Conservation (phyloP, 2,888 invertebrate species). For the Camponotus fellah region DNA sequence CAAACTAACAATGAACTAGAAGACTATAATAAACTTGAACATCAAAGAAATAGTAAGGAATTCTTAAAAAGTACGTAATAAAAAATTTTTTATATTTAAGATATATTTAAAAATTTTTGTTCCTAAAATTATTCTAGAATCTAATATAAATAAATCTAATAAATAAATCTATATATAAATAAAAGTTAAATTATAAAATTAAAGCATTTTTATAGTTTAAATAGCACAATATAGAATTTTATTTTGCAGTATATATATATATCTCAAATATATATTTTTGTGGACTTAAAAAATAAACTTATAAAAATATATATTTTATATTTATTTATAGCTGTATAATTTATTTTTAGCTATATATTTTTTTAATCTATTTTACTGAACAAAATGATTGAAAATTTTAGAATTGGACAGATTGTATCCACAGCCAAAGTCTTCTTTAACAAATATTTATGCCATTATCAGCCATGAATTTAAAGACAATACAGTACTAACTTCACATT, state of each 20-base stretch:
- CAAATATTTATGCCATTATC: constrained; percentile 11
- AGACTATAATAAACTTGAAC: background rate
- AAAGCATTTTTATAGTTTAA: background rate
- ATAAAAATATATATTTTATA: background rate
- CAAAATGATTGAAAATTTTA: constrained; percentile 26
- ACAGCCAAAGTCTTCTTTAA: constrained; percentile 10
- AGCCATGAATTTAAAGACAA: constrained; percentile 21
- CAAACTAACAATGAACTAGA: background rate
- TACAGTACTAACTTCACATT: background rate
- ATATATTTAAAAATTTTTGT: background rate
- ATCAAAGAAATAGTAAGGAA: background rate
- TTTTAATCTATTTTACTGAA: background rate
- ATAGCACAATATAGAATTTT: background rate
- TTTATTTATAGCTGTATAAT: background rate
- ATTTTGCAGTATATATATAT: background rate
- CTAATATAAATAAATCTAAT: background rate
- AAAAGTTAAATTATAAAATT: background rate
- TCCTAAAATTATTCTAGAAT: background rate
- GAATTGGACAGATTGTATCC: constrained; percentile 15
- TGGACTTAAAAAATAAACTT: background rate
- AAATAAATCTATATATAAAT: background rate
- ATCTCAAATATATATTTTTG: background rate
- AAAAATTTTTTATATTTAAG: background rate
- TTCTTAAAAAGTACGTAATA: constrained; percentile 27
- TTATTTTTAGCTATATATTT: background rate